Evolutionary conservation across 1,140 invertebrate species (phyloP), one percentile per base, ranked within the genome.

Genomic region (Palaemon carinicauda): DNA sequence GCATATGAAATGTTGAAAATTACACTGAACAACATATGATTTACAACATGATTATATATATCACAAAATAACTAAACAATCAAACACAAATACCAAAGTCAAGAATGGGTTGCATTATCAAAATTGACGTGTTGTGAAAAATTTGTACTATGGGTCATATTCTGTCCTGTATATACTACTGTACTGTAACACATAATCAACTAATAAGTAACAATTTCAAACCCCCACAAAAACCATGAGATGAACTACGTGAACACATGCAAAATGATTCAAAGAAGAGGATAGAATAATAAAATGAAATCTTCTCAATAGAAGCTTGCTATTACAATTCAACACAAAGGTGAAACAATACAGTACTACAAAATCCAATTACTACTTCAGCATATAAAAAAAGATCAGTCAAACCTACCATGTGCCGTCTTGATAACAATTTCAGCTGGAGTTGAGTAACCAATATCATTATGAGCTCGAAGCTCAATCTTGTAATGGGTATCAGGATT

Each of bases 381-480:
- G 29, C n/a, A 73, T 53, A 87, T 19, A 73, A 65, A 79, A 27
- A 50, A 54, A n/a, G 78, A 77, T 60, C 24, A 29, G 27, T 21
- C 24, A 54, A n/a, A 87, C 90, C 83, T 91, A 92, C 96, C 96
- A 94, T 94, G 93, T 89, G 95, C 95, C 56, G 97, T 98, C 92
- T 95, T 95, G 90, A 98, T 93, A 90, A 94, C 94, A 73, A 96
- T 93, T 90, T 94, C 92, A 12, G 94, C 95, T 1, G 96, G 94
- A 60, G 93, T 91, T 88, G 96, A 96, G 91, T 92, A 95, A 69
- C 96, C 97, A 71, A 98, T 95, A 14, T 93, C 91, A 91, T 98
- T 98, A 90, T 96, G 95, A 17, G 97, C 97, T 90, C 94, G 93
- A 27, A 98, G 91, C 90, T 97, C 95, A 89, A 96, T 94, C 90